A percentile compares a stretch with the other conserved stretches of the same genome.
phyloP scores from a whole-genome alignment of 1,140 invertebrate species.

The Penaeus vannamei region DNA sequence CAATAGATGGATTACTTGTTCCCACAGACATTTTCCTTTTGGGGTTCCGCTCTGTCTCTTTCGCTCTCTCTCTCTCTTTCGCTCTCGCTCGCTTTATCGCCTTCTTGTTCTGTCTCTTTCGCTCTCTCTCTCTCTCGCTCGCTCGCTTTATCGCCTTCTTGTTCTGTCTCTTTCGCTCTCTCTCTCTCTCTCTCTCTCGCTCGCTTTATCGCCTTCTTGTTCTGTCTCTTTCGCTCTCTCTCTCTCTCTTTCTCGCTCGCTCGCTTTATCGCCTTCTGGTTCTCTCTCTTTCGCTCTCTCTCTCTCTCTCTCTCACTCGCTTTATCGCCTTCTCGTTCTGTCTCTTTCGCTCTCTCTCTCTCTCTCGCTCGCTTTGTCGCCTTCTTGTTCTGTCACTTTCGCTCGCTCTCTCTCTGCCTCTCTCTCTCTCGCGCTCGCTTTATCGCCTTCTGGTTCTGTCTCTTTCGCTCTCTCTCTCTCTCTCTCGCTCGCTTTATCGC shows the following conservation, averaged over 20 bases:
- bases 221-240: slow-evolving; percentile 38
- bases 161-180: slow-evolving; percentile 20
- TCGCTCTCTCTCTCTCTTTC: slow-evolving; percentile 7
- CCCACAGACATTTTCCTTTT: not conserved
- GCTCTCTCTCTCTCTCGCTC: not conserved
- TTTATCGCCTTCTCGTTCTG: too few species aligned
- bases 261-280: too few species aligned
- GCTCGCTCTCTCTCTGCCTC: too few species aligned
- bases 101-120: not conserved
- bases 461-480: slow-evolving; percentile 38
- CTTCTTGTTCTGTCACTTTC: too few species aligned
- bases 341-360: too few species aligned
- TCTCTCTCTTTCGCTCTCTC: too few species aligned
- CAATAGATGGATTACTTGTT: not conserved
- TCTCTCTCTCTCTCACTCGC: too few species aligned
- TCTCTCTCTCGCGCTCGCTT: too few species aligned
- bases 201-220: not conserved
- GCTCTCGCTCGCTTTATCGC: not conserved
- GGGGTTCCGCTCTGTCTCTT: not conserved
- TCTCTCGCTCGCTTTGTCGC: too few species aligned
- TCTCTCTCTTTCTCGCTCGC: too few species aligned
- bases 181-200: not conserved
- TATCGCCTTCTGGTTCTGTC: slow-evolving; percentile 1
- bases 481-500: not conserved
- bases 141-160: not conserved